Evolutionary conservation across 2,888 invertebrate species (phyloP).

Genomic region (Rosalia funebris): DNA sequence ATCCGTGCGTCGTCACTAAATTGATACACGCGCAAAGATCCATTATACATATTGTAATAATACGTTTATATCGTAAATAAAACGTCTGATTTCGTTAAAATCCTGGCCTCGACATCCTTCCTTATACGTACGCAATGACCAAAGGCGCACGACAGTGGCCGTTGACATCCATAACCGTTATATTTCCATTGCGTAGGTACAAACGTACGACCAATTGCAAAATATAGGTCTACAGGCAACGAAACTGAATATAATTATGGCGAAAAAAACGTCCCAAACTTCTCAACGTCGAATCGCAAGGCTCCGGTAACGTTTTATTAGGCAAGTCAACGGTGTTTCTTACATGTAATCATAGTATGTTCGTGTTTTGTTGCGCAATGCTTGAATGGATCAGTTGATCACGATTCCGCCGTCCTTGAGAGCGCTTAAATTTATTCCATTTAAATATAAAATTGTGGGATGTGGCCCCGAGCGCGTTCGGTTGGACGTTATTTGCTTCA

Average conservation of each 20-base stretch:
- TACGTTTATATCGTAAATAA: no score
- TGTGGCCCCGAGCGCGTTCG: background rate
- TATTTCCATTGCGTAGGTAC: background rate
- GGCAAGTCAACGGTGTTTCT: conserved; percentile 3
- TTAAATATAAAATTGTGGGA: conserved; percentile 1
- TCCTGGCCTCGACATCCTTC: background rate
- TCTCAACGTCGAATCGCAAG: conserved; percentile 7
- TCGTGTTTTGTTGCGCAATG: conserved; percentile 15
- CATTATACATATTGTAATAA: no score
- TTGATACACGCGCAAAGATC: no score
- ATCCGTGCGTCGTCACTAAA: no score
- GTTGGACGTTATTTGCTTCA: background rate
- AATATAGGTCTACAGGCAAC: background rate
- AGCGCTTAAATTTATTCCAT: conserved; percentile 13
- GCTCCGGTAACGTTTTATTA: conserved; percentile 13
- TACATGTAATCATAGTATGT: conserved; percentile 10
- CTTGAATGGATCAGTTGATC: conserved; percentile 23
- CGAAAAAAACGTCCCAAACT: conserved; percentile 5
- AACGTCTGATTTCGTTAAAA: no score
- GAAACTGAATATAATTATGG: conserved; percentile 5
- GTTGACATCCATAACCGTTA: background rate
- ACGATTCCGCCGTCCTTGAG: conserved; percentile 24
- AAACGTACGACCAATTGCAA: background rate
- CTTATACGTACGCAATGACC: background rate
- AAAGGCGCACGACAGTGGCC: background rate